Evolutionary conservation across 2,113 vertebrate species (phyloP).

Genomic region (Rhinichthys klamathensis): DNA sequence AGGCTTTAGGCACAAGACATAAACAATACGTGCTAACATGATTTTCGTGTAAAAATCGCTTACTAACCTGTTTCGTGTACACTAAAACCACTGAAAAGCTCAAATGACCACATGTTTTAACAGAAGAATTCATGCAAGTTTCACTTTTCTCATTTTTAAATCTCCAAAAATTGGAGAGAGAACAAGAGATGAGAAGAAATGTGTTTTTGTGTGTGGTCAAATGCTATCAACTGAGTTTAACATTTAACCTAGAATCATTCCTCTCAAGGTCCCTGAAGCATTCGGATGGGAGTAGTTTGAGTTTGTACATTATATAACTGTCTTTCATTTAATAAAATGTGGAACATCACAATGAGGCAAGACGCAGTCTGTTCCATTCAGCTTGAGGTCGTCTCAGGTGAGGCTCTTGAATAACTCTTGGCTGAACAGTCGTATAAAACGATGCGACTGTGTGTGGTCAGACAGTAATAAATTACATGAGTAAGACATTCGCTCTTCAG

Average conservation of each 20-base stretch:
- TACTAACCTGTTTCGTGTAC: background rate
- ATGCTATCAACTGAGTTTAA: background rate
- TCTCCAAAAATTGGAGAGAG: background rate
- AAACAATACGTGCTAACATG: background rate
- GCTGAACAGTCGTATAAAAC: background rate
- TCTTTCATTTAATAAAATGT: background rate
- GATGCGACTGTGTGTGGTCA: slow-evolving; percentile 26
- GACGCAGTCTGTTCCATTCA: background rate
- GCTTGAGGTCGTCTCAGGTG: slow-evolving; percentile 1
- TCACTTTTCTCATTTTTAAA: background rate
- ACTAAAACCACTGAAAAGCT: background rate
- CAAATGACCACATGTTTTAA: background rate
- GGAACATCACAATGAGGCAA: background rate
- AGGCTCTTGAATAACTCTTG: background rate
- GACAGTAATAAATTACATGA: slow-evolving; percentile 35
- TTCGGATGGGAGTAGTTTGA: background rate
- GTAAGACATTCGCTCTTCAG: slow-evolving; percentile 31
- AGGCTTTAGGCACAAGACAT: background rate
- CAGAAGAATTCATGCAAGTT: background rate
- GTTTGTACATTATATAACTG: background rate
- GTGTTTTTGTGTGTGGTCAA: background rate
- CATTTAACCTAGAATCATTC: background rate
- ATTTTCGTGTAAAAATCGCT: background rate
- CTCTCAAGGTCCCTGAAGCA: slow-evolving; percentile 3
- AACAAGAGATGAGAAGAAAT: background rate